Percentiles rank a stretch among this genome's conserved stretches.
Conservation (phyloP, 2,797 vertebrate species). For the Vireo griseus region DNA sequence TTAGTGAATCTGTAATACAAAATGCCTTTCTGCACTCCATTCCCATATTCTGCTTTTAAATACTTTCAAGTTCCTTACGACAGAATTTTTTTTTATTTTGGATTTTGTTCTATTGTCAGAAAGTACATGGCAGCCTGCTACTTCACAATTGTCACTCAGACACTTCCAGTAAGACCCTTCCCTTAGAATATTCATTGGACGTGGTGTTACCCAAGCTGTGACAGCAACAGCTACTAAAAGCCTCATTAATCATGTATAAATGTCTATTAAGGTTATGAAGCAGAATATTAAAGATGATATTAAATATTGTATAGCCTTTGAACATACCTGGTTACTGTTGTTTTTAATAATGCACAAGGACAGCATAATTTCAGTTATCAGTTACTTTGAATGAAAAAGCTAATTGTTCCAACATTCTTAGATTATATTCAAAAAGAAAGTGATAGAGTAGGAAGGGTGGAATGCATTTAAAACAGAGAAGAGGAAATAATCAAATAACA, state of each 20-base stretch:
- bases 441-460: background rate
- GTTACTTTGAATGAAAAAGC: constrained; percentile 9
- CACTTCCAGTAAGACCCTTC: background rate
- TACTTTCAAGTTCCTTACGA: background rate
- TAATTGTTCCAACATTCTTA: background rate
- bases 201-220: background rate
- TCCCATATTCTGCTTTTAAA: background rate
- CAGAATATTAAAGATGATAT: background rate
- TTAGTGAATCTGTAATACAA: background rate
- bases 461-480: constrained; percentile 1
- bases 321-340: background rate
- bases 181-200: background rate
- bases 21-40: background rate
- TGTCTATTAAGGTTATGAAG: constrained; percentile 18
- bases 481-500: background rate
- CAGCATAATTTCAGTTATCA: background rate
- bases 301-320: constrained; percentile 7
- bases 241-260: constrained; percentile 16
- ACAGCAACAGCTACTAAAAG: constrained; percentile 12
- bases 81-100: background rate
- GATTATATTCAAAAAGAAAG: background rate
- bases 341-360: constrained; percentile 18
- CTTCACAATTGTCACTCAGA: background rate
- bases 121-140: background rate
- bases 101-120: background rate